Evolutionary conservation across 2,797 vertebrate genomes (phyloP).

Genomic region (Simalia tracyae): DNA sequence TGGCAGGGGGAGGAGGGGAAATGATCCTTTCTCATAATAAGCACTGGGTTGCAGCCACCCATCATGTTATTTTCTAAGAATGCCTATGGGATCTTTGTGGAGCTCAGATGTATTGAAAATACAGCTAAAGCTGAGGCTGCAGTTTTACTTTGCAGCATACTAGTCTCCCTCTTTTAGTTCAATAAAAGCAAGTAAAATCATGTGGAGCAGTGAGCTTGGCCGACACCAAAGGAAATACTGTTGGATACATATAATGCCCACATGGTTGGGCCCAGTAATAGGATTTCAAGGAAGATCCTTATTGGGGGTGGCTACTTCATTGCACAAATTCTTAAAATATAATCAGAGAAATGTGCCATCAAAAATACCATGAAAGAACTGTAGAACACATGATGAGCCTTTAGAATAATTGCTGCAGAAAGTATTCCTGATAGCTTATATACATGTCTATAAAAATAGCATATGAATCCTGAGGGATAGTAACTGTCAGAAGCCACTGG

Average conservation of each 20-base stretch:
- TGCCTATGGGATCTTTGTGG: neutral
- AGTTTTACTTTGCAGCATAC: neutral
- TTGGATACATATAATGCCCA: neutral
- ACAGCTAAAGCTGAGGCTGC: neutral
- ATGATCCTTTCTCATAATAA: neutral
- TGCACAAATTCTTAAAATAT: neutral
- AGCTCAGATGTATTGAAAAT: neutral
- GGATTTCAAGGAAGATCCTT: neutral
- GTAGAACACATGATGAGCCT: neutral
- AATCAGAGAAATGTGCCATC: neutral
- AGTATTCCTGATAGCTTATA: neutral
- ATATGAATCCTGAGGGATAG: neutral
- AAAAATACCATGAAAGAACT: neutral
- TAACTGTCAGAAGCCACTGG: neutral
- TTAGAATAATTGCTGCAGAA: neutral
- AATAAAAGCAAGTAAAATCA: neutral
- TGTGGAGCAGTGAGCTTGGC: neutral
- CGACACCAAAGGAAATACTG: neutral
- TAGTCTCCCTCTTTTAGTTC: neutral
- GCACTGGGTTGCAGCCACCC: neutral
- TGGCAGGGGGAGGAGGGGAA: neutral
- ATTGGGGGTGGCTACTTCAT: neutral
- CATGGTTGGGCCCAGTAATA: neutral
- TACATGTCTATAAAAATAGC: neutral
- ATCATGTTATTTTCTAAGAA: neutral